Evolutionary conservation across 92 coral and sea anemone genomes (phyloP).

Genomic region (Epizoanthus fatuus): DNA sequence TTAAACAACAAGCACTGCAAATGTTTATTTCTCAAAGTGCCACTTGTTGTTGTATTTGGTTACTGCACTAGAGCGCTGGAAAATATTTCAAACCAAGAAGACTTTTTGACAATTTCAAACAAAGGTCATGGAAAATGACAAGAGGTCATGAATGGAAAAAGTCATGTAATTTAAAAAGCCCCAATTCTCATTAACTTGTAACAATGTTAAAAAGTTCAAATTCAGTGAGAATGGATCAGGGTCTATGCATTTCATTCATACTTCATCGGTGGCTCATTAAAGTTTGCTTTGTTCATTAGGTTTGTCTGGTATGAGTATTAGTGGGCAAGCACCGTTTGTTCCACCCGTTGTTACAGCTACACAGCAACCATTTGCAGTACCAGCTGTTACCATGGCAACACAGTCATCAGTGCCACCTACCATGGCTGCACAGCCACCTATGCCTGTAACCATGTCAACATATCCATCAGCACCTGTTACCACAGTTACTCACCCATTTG

Average conservation of each 20-base stretch:
- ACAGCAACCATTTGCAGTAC: conserved; percentile 28
- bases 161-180: no score
- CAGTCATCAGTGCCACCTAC: conserved; percentile 24
- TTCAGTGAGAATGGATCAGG: no score
- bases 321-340: conserved; percentile 22
- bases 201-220: no score
- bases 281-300: neutral
- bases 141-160: no score
- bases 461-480: neutral
- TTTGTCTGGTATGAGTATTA: conserved; percentile 38
- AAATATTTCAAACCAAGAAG: no score
- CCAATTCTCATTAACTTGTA: no score
- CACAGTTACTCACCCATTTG: neutral
- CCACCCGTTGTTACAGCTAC: conserved; percentile 30
- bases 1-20: no score
- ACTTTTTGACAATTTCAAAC: no score
- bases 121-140: no score
- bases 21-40: no score
- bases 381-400: conserved; percentile 18
- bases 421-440: conserved; percentile 21
- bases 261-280: neutral
- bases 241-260: neutral
- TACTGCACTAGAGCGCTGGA: no score
- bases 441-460: conserved; percentile 14
- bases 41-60: no score